Base-by-base conservation (phyloP, 1,140 invertebrate species). In the Ephestia elutella region DNA sequence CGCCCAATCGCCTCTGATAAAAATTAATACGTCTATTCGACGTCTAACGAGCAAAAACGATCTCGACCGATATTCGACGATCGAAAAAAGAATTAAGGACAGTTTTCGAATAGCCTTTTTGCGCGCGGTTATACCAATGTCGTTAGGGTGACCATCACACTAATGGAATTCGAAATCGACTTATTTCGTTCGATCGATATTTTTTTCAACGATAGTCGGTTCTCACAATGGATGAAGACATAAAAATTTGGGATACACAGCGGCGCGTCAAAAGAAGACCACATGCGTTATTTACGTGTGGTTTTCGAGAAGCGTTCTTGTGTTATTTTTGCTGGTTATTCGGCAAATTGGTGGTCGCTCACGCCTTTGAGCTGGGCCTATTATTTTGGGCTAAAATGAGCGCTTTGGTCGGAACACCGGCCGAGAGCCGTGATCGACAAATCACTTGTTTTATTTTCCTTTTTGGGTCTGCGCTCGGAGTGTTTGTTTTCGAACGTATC, bases 191-290 rank as follows among this genome's bases (percentile, higher is more conserved):
- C 71, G 66, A 74, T 77, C 65, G 69, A 65, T 70, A 67, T 70
- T 75, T 59, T 59, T 64, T 61, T 70, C 58, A 54, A 56, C 19
- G 50, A 53, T 18, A 53, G 49, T 62, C 64, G 67, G 71, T 82
- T 84, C 80, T 82, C 81, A 83, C 75, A 72, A 73, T 66, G 68
- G 70, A 87, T 87, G 82, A 87, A 87, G 85, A 87, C 85, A 86
- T 87, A 86, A 87, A 87, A 86, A 82, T 86, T 80, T 82, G 67
- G 72, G 67, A 62, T 70, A 70, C 38, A 15, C 55, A 59, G 71
- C 85, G 85, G 80, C 73, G 74, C 71, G 68, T 82, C 82, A 83
- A 86, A 79, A 71, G 80, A 60, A 63, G 75, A 77, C 82, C 80
- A 77, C 82, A 82, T 78, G 66, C 76, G 73, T 81, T 82, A 83